phyloP scores from a whole-genome alignment of 2,797 vertebrate species.

The Xiphorhynchus erythropygius region DNA sequence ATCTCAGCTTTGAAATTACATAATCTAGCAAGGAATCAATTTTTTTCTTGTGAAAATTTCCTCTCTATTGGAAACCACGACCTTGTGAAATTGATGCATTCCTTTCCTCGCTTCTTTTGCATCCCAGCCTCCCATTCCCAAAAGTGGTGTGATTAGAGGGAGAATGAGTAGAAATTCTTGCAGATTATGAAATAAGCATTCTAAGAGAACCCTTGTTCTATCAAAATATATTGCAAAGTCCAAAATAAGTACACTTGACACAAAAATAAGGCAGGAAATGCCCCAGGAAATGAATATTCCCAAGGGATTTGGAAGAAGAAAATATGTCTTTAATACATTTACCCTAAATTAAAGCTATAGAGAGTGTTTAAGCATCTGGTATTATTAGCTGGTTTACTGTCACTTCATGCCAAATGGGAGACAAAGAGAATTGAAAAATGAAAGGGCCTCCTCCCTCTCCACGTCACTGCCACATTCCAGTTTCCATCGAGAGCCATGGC shows the following conservation, averaged over 20 bases:
- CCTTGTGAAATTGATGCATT: background rate
- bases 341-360: background rate
- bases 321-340: background rate
- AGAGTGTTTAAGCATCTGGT: background rate
- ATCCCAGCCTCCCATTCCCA: background rate
- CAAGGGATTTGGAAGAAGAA: background rate
- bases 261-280: background rate
- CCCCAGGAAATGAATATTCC: background rate
- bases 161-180: background rate
- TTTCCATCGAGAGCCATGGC: background rate
- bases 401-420: background rate
- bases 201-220: background rate
- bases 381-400: background rate
- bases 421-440: background rate
- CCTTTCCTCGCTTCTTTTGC: background rate
- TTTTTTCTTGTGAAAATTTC: background rate
- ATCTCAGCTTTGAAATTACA: background rate
- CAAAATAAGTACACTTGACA: background rate
- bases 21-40: background rate
- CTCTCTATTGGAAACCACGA: background rate
- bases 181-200: background rate
- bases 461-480: background rate
- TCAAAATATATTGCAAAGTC: background rate
- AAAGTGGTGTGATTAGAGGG: background rate
- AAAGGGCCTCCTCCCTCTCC: background rate